Conservation (phyloP, 2,888 invertebrate genomes). For the Meteorus colon region DNA sequence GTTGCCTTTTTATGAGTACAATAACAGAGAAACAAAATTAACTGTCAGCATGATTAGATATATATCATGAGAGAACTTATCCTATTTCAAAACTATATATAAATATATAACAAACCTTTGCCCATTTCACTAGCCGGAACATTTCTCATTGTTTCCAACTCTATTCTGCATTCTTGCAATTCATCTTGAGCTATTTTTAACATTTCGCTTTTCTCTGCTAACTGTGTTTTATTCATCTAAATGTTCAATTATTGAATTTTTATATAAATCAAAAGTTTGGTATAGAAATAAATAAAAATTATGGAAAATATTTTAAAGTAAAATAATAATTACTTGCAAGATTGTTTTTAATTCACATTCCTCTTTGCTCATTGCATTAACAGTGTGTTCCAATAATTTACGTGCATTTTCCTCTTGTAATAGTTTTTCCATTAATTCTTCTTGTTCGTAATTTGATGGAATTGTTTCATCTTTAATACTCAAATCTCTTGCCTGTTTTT, state of each 20-base stretch:
- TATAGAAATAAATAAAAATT: neutral
- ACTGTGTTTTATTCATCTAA: constrained; percentile 49
- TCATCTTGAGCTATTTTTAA: constrained; percentile 59
- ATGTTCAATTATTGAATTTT: neutral
- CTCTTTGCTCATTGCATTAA: constrained; percentile 44
- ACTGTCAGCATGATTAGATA: neutral
- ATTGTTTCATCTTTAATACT: constrained; percentile 37
- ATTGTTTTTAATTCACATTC: constrained; percentile 48
- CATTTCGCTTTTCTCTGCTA: constrained; percentile 52
- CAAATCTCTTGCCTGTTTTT: neutral
- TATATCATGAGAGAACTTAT: neutral
- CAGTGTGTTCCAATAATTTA: constrained; percentile 45
- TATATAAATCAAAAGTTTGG: neutral
- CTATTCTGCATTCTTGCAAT: constrained; percentile 55
- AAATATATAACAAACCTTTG: constrained; percentile 56
- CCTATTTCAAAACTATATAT: neutral
- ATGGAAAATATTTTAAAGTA: neutral
- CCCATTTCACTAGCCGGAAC: constrained; percentile 49
- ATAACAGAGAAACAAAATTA: constrained; percentile 4
- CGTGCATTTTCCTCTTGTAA: constrained; percentile 42
- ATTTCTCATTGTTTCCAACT: constrained; percentile 54
- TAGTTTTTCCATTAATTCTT: constrained; percentile 47
- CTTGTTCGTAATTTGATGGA: constrained; percentile 41
- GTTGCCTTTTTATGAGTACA: constrained; percentile 57
- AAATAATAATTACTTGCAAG: constrained; percentile 47